Evolutionary conservation across 2,888 invertebrate species (phyloP), one percentile per base, ranked within the genome.

Genomic region (Keiferia lycopersicella): DNA sequence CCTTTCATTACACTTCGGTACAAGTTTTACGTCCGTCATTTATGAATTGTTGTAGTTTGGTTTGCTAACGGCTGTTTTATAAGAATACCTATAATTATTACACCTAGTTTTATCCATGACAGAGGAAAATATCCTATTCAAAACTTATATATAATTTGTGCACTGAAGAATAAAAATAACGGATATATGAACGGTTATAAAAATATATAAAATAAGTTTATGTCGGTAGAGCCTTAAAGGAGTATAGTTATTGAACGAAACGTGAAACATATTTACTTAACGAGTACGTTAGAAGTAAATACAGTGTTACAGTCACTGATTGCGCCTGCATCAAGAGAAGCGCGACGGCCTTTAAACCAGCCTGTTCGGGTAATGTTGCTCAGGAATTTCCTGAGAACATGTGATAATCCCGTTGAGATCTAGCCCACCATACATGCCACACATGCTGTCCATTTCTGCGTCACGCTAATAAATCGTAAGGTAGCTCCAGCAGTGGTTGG

Each of bases 381-480:
- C 63, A 63, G 68, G 67, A 65, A 70, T 67, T 70, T 71, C 65
- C 67, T 68, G 58, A 62, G 64, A 71, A 65, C 80, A 80, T 77
- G 81, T 82, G 82, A 79, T 77, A 67, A 73, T 74, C 72, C 73
- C 71, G 70, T 70, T 72, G 68, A 71, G 73, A 26, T 75, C 73
- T 73, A 67, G 73, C 39, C 26, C 48, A 48, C 60, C 45, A 41
- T 56, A 39, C 59, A 59, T 18, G 45, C 59, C 62, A 39, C 39
- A 62, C 62, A 77, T 79, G 82, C 81, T 81, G 82, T 82, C 78
- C 78, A 84, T 82, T 84, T 86, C 82, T 84, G 86, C 88, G 88
- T 89, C 87, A 88, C 84, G 81, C 81, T 79, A 81, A 78, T 87
- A 86, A 86, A 84, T 85, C 80, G 84, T 84, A 84, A 86, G 83